Evolutionary conservation across 2,797 vertebrate genomes (phyloP), one percentile per base, ranked within the genome.

Genomic region (Parambassis ranga): DNA sequence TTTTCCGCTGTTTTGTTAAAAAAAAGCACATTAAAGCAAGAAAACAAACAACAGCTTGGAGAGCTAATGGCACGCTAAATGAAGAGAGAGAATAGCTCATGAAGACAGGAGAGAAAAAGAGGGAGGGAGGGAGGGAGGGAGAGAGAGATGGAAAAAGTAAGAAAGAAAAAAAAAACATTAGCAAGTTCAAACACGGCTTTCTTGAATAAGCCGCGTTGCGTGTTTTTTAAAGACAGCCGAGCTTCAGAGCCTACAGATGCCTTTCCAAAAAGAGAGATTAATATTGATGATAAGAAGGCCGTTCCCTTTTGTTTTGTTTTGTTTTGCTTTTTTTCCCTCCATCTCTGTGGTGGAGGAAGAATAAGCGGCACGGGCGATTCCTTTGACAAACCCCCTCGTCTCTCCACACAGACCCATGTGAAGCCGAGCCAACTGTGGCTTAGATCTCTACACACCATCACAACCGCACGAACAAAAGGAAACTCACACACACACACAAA

Each of bases 41-140:
- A 80, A 88, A 85, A 87, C 80, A 87, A 86, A 90, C 83, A 88
- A 88, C 84, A 89, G 85, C 83, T 86, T 89, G 87, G 78, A 78
- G 79, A 86, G 79, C 81, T 85, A 90, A 88, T 85, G 82, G 75
- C 71, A 83, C 24, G 42, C 71, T 83, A 75, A 86, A 87, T 71
- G 75, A 83, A 82, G 80, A 75, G 79, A 65, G 73, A 50, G 76
- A 85, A 56, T 53, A 69, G 69, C 75, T 77, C 60, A 26, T 69
- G 68, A 65, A 64, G 65, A 72, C 43, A 46, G 62, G 59, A 71
- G 62, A 55, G 57, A 49, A 6, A 63, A 41, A 58, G 27, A 38
- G 31, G 33, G 5, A 20, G 42, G 38, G 63, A 44, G 48, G 32
- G 62, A 67, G 57, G 9, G 32, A 26, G 7, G 33, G 64, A 39